Conservation (phyloP, 2,113 vertebrate genomes). For the Tachycineta bicolor region DNA sequence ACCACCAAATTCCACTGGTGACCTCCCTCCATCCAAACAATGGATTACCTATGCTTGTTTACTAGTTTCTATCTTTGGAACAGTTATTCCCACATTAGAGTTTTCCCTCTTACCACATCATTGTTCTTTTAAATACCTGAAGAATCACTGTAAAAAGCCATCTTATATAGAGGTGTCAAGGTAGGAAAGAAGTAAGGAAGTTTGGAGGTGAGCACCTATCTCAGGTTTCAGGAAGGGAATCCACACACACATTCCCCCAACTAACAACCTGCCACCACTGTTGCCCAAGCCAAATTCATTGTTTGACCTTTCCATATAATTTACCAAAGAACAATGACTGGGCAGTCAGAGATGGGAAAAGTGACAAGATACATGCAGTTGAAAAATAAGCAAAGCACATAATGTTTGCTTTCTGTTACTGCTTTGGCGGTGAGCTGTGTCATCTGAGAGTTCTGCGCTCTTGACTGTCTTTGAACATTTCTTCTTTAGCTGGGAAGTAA, state of each 20-base stretch:
- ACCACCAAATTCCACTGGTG: not conserved
- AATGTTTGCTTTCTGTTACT: not conserved
- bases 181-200: not conserved
- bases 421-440: not conserved
- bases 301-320: not conserved
- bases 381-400: not conserved
- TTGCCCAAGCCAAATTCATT: not conserved
- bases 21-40: not conserved
- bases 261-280: not conserved
- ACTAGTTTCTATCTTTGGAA: not conserved
- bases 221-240: not conserved
- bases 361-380: not conserved
- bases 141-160: not conserved
- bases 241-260: not conserved
- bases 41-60: not conserved
- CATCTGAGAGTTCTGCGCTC: not conserved
- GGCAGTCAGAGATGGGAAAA: not conserved
- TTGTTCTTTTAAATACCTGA: not conserved
- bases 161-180: not conserved
- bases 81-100: not conserved
- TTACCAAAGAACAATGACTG: not conserved
- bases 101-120: not conserved
- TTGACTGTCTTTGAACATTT: not conserved
- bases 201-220: rapidly evolving
- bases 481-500: not conserved